A percentile compares a stretch with the other conserved stretches of the same genome.
Conservation (phyloP, 2,888 invertebrate species). For the Chorisops tibialis region DNA sequence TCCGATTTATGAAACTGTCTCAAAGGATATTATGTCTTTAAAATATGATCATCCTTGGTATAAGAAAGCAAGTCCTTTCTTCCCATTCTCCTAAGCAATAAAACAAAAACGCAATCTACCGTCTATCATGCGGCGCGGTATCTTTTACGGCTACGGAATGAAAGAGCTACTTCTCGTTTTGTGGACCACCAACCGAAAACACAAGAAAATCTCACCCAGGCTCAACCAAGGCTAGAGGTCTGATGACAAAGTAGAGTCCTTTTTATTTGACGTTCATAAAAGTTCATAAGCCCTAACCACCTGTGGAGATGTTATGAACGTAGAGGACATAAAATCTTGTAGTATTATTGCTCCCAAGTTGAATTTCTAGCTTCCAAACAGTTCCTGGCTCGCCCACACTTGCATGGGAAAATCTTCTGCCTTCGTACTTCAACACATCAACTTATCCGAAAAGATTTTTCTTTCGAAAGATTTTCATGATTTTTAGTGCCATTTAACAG, state of each 20-base stretch:
- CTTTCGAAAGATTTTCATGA: constrained; percentile 18
- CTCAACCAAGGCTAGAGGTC: constrained; percentile 3
- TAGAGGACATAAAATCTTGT: constrained; percentile 31
- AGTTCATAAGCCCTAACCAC: constrained; percentile 31
- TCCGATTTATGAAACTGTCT: too few relatives aligned
- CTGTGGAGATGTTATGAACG: constrained; percentile 33
- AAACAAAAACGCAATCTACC: too few relatives aligned
- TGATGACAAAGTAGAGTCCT: constrained; percentile 31
- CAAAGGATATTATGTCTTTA: too few relatives aligned
- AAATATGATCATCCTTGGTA: too few relatives aligned
- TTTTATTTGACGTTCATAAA: constrained; percentile 31
- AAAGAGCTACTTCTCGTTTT: too few relatives aligned
- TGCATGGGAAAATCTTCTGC: background rate
- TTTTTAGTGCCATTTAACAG: constrained; percentile 30
- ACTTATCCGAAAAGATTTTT: constrained; percentile 8
- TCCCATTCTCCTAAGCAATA: too few relatives aligned
- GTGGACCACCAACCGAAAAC: too few relatives aligned
- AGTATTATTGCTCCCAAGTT: constrained; percentile 30
- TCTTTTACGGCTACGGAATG: too few relatives aligned
- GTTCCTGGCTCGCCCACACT: background rate
- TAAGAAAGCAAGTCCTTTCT: too few relatives aligned
- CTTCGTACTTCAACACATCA: background rate
- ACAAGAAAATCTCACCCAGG: too few relatives aligned
- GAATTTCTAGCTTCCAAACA: background rate
- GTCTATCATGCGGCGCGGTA: too few relatives aligned